These are phyloP conservation scores for Propithecus perrieri DNA, from an alignment of 2,797 vertebrate species.

Conservation along the genomic window DNA sequence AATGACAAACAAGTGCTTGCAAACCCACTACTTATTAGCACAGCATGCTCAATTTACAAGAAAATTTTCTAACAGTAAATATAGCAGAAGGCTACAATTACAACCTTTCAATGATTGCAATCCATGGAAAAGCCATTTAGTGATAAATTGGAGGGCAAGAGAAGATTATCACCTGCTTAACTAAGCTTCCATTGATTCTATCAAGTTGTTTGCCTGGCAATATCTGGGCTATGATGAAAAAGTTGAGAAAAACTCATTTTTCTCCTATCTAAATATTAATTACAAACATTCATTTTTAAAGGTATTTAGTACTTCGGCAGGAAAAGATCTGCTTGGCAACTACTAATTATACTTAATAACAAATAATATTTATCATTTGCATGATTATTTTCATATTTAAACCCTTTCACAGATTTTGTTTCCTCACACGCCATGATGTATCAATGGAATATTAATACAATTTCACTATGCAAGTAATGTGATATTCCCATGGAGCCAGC, in stretches of 20 bases:
- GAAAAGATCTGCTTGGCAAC: conserved; percentile 53
- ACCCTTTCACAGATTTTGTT: not conserved
- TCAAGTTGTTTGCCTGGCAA: conserved; percentile 50
- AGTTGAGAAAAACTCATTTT: conserved; percentile 37
- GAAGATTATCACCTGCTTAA: conserved; percentile 63
- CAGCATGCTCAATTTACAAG: conserved; percentile 30
- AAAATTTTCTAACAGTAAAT: conserved; percentile 47
- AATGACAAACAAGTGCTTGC: not conserved
- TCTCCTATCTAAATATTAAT: conserved; percentile 57
- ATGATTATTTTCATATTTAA: conserved; percentile 56
- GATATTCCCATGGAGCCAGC: not conserved
- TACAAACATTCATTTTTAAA: conserved; percentile 48
- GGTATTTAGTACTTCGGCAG: conserved; percentile 1
- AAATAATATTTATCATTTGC: conserved; percentile 62
- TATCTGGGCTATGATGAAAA: conserved; percentile 21
- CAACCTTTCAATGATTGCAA: conserved; percentile 33
- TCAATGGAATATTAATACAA: not conserved
- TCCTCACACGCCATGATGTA: not conserved
- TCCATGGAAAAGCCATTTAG: conserved; percentile 58
- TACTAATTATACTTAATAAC: conserved; percentile 70
- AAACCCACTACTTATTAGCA: conserved; percentile 38
- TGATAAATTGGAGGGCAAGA: conserved; percentile 39
- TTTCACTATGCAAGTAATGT: not conserved
- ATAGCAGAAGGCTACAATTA: conserved; percentile 64
- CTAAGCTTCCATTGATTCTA: conserved; percentile 44